phyloP scores from a whole-genome alignment of 2,113 vertebrate species.

The Candoia aspera region DNA sequence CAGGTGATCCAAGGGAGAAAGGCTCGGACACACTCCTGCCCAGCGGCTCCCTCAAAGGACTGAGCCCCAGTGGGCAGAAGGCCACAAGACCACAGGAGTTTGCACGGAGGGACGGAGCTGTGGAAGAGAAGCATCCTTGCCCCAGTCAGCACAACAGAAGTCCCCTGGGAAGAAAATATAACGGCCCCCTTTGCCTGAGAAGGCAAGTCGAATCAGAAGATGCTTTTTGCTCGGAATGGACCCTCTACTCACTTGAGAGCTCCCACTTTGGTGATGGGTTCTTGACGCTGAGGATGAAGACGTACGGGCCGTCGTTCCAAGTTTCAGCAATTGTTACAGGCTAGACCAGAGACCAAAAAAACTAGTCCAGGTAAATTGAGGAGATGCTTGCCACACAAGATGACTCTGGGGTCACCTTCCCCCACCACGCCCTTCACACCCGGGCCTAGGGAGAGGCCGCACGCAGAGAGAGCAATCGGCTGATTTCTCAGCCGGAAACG shows the following conservation, averaged over 20 bases:
- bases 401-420: not conserved
- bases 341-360: conserved; percentile 5
- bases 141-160: not conserved
- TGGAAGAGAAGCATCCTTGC: not conserved
- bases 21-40: not conserved
- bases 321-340: conserved; percentile 38
- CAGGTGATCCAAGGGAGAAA: not conserved
- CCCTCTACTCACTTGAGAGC: conserved; percentile 49
- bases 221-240: too few relatives aligned
- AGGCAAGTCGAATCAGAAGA: not conserved
- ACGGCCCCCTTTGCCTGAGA: not conserved
- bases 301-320: conserved; percentile 69
- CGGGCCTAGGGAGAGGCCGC: not conserved
- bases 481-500: not conserved
- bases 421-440: not conserved
- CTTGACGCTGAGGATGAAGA: conserved; percentile 59
- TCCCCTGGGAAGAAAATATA: not conserved
- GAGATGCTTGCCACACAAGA: not conserved
- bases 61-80: not conserved
- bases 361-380: not conserved
- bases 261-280: conserved; percentile 13
- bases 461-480: not conserved
- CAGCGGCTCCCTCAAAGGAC: not conserved
- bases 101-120: not conserved
- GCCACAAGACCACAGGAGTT: not conserved